A percentile compares a stretch with the other conserved stretches of the same genome.
These are phyloP conservation scores for Potamilus streckersoni DNA, from an alignment of 1,140 invertebrate genomes.

Conservation along the genomic window DNA sequence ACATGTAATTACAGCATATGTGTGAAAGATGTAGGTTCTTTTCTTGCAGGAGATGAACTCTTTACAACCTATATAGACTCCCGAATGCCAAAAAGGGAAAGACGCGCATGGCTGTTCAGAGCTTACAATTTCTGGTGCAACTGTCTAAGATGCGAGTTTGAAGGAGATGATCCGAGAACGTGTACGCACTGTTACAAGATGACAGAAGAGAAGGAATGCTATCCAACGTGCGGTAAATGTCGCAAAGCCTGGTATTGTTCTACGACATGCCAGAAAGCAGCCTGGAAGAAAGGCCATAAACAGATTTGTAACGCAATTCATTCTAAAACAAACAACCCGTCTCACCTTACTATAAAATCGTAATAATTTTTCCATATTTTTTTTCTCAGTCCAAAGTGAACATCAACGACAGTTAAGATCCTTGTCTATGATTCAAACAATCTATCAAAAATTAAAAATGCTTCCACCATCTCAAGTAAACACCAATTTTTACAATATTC, in stretches of 20 bases:
- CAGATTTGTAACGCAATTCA: slow-evolving; percentile 44
- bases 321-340: slow-evolving; percentile 7
- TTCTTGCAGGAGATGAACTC: slow-evolving; percentile 7
- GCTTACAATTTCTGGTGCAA: slow-evolving; percentile 54
- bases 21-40: too few species aligned
- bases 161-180: slow-evolving; percentile 43
- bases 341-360: too few species aligned
- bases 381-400: too few species aligned
- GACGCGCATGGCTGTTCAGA: slow-evolving; percentile 33
- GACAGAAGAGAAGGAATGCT: slow-evolving; percentile 22
- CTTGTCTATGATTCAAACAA: too few species aligned
- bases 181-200: slow-evolving; percentile 50
- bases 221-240: slow-evolving; percentile 47
- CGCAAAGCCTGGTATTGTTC: slow-evolving; percentile 55
- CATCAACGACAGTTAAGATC: too few species aligned
- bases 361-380: too few species aligned
- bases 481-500: too few species aligned
- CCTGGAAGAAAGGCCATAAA: slow-evolving; percentile 59
- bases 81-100: slow-evolving; percentile 18
- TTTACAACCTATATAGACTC: slow-evolving; percentile 38
- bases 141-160: slow-evolving; percentile 46
- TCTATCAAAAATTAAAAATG: too few species aligned
- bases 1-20: too few species aligned
- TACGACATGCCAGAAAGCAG: slow-evolving; percentile 48
- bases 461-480: too few species aligned